Percentiles rank a stretch among this genome's conserved stretches.
phyloP scores from a whole-genome alignment of 2,797 vertebrate species.

The Danio jaintianensis region DNA sequence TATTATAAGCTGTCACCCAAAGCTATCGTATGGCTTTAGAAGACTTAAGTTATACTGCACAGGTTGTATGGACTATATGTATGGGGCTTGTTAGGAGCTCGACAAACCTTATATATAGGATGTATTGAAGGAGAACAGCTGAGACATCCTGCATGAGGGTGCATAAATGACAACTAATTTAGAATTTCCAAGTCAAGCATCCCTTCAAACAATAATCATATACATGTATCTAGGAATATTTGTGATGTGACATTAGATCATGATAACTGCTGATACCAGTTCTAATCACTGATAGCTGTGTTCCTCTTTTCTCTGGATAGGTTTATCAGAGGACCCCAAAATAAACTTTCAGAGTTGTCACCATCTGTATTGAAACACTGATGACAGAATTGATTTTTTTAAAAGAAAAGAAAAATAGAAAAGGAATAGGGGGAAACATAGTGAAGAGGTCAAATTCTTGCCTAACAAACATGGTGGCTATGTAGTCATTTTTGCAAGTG shows the following conservation, averaged over 20 bases:
- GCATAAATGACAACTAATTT: neutral
- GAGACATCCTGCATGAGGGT: neutral
- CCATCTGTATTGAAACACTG: neutral
- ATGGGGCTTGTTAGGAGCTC: neutral
- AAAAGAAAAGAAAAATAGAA: neutral
- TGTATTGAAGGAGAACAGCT: constrained; percentile 3
- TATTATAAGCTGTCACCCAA: neutral
- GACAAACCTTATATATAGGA: neutral
- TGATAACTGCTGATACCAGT: neutral
- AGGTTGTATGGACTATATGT: neutral
- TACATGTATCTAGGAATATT: constrained; percentile 18
- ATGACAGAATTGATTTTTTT: neutral
- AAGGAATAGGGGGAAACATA: neutral
- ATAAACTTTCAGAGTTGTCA: neutral
- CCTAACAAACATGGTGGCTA: constrained; percentile 52
- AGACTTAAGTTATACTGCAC: neutral
- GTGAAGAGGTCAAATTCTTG: constrained; percentile 17
- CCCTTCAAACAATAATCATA: constrained; percentile 38
- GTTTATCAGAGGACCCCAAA: neutral
- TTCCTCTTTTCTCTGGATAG: neutral
- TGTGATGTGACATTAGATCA: constrained; percentile 3
- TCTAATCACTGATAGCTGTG: neutral
- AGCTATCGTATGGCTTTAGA: constrained; percentile 1
- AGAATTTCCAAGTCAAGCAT: neutral
- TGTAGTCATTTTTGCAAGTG: constrained; percentile 51